Percentiles rank a stretch among this genome's conserved stretches.
Conservation (phyloP, 2,888 invertebrate genomes). For the Parnassius orleans region DNA sequence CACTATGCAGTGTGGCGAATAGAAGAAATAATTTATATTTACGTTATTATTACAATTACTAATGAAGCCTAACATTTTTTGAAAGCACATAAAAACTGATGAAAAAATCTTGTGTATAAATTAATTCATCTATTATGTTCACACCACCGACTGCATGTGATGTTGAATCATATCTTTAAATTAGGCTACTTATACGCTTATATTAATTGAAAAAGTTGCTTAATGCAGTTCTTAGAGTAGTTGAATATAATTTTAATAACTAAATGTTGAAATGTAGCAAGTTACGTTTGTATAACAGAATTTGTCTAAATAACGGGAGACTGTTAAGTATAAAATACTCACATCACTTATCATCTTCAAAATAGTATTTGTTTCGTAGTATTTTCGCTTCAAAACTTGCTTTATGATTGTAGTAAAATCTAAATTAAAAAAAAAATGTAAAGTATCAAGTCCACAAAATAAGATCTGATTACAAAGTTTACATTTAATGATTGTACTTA, state of each 20-base stretch:
- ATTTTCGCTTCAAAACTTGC: slow-evolving; percentile 11
- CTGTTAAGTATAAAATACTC: slow-evolving; percentile 10
- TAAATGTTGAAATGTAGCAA: slow-evolving; percentile 12
- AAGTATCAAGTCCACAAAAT: slow-evolving; percentile 12
- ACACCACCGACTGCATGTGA: slow-evolving; percentile 57
- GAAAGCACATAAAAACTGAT: slow-evolving; percentile 34
- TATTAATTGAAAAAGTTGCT: slow-evolving; percentile 40
- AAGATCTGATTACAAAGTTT: background rate
- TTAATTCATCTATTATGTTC: slow-evolving; percentile 38
- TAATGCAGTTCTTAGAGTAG: slow-evolving; percentile 32
- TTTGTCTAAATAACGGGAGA: slow-evolving; percentile 11
- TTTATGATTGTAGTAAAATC: slow-evolving; percentile 2
- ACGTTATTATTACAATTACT: slow-evolving; percentile 24
- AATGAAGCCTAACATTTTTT: slow-evolving; percentile 36
- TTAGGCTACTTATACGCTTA: slow-evolving; percentile 54
- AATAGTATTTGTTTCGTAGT: slow-evolving; percentile 10
- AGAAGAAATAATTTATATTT: slow-evolving; percentile 33
- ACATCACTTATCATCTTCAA: slow-evolving; percentile 1
- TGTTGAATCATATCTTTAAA: slow-evolving; percentile 72
- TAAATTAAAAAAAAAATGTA: background rate
- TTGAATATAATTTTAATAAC: slow-evolving; percentile 27
- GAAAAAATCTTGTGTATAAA: slow-evolving; percentile 24
- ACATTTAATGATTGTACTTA: slow-evolving; percentile 14
- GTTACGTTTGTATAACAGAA: slow-evolving; percentile 8
- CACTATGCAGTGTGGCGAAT: slow-evolving; percentile 28